A percentile compares a stretch with the other conserved stretches of the same genome.
Conservation (phyloP, 2,797 vertebrate genomes). For the Aldrovandia affinis region DNA sequence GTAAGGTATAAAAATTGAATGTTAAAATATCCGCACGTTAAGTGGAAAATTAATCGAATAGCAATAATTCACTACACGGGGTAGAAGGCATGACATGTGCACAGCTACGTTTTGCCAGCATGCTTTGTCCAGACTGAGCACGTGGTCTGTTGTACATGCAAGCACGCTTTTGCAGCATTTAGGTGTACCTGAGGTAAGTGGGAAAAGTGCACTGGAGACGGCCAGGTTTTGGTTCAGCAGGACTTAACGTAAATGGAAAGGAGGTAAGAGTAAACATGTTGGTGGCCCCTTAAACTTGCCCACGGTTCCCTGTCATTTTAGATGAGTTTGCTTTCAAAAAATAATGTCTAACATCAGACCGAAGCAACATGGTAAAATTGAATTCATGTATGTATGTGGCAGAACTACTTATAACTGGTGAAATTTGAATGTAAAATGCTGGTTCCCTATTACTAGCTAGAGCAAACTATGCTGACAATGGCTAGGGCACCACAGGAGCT, state of each 20-base stretch:
- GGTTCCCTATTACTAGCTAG: neutral
- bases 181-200: neutral
- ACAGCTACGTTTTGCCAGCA: neutral
- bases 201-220: neutral
- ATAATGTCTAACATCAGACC: neutral
- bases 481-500: neutral
- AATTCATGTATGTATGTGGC: too few species aligned
- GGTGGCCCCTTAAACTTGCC: neutral
- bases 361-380: too few species aligned
- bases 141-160: neutral
- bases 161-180: neutral
- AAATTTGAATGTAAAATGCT: neutral
- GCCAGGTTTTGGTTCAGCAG: neutral
- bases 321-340: neutral
- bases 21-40: neutral
- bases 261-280: neutral
- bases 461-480: neutral
- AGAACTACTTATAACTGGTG: neutral
- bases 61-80: neutral
- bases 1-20: neutral
- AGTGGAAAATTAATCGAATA: neutral
- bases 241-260: neutral
- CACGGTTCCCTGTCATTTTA: neutral
- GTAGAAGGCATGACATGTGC: neutral
- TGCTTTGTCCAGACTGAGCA: neutral